Evolutionary conservation across 2,888 invertebrate species (phyloP), one percentile per base, ranked within the genome.

Genomic region (Ichneumoninae sp.): DNA sequence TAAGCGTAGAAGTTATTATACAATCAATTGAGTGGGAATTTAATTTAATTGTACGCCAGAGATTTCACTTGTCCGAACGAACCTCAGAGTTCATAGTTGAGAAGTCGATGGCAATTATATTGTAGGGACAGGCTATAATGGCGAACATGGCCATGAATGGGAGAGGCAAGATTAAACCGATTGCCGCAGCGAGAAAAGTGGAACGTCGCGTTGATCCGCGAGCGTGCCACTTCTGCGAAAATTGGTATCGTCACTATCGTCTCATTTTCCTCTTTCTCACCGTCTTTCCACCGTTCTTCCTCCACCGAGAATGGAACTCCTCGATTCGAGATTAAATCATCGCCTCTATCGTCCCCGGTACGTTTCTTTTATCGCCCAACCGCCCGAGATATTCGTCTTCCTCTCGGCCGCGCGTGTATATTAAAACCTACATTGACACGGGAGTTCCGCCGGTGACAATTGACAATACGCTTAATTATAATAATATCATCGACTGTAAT

Each of bases 291-390:
- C 81, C 65, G 50, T 74, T 74, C 65, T 33, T 77, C 36, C 36
- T 30, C 63, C 76, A 83, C 66, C 68, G 65, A 71, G 22, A 81
- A 83, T 85, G 80, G 80, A 80, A 86, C 77, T 83, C 75, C 52
- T 77, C 80, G 66, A 78, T 80, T 79, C 79, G 73, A 81, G 63
- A 60, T 85, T 85, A 81, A 70, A 85, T 78, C 57, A 70, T 74
- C 70, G 40, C 78, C 69, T 70, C 33, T 52, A 36, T 70, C 78
- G 74, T 57, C 66, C 26, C 50, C 47, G 47, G 54, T 44, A 63
- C 52, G 77, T 68, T 63, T 68, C 16, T 75, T 54, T 57, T 66
- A 66, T 57, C 50, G 36, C 54, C 74, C 44, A 65, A 70, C 30
- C 47, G 7, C 44, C 13, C 16, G 50, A 52, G 71, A 81, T 69